Conservation (phyloP, 2,113 vertebrate species). For the Sigmodon hispidus region DNA sequence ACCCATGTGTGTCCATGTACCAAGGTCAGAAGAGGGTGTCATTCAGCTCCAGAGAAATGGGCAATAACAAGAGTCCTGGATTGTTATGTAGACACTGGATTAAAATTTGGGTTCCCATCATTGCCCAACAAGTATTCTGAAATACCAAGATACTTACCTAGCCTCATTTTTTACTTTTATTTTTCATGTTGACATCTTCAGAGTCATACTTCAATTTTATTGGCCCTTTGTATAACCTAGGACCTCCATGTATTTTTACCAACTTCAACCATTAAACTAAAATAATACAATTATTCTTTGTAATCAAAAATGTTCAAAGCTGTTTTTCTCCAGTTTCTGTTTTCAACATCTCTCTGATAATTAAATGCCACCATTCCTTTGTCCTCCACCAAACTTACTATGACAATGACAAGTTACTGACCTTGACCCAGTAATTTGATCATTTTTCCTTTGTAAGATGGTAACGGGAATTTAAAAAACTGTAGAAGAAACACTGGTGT, state of each 20-base stretch:
- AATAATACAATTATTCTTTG: slow-evolving; percentile 22
- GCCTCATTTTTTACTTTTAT: background rate
- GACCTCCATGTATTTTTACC: slow-evolving; percentile 14
- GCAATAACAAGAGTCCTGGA: background rate
- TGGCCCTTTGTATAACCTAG: background rate
- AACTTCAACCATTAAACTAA: slow-evolving; percentile 35
- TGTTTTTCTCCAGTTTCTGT: background rate
- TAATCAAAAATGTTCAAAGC: background rate
- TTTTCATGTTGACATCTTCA: background rate
- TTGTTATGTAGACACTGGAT: background rate
- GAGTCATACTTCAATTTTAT: background rate
- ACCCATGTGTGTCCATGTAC: too few species aligned
- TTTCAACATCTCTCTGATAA: background rate
- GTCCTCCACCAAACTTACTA: background rate
- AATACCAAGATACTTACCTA: too few species aligned
- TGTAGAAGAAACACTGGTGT: background rate
- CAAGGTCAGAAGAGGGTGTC: background rate
- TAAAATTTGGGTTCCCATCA: background rate
- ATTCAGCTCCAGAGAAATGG: background rate
- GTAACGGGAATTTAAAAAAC: background rate
- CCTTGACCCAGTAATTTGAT: background rate
- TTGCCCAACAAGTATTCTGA: background rate
- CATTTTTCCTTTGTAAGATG: background rate
- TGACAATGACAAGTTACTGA: background rate
- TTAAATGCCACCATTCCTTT: background rate